Percentiles rank a stretch among this genome's conserved stretches.
These are phyloP conservation scores for Leptogaster cylindrica DNA, from an alignment of 2,888 invertebrate genomes.

Conservation along the genomic window DNA sequence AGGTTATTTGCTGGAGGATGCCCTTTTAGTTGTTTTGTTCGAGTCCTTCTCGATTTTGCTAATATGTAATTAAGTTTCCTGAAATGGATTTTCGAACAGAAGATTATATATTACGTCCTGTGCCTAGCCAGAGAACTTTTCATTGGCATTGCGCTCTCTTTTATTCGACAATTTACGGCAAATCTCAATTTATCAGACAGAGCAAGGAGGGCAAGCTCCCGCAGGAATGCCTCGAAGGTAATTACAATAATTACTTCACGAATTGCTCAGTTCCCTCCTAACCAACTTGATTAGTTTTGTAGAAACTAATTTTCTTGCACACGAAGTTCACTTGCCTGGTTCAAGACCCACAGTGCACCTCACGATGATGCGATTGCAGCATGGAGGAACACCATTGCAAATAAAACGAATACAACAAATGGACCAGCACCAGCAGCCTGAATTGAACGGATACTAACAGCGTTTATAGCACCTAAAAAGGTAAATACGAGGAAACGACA, in stretches of 20 bases:
- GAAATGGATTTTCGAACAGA: too few species aligned
- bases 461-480: constrained; percentile 15
- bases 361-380: constrained; percentile 36
- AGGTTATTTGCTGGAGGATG: too few species aligned
- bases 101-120: too few species aligned
- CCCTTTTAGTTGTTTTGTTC: too few species aligned
- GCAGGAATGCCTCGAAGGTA: constrained; percentile 36
- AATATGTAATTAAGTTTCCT: too few species aligned
- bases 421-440: constrained; percentile 2
- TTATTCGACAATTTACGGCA: constrained; percentile 22
- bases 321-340: constrained; percentile 43
- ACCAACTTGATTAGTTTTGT: constrained; percentile 46
- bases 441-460: constrained; percentile 20
- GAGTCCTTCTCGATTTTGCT: too few species aligned
- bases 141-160: background rate
- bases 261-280: constrained; percentile 41
- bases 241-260: constrained; percentile 48
- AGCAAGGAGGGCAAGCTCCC: constrained; percentile 1
- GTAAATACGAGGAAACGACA: constrained; percentile 18
- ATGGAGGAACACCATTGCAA: background rate
- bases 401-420: background rate
- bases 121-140: too few species aligned
- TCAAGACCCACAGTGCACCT: constrained; percentile 38
- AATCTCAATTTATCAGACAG: constrained; percentile 30
- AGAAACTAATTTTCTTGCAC: constrained; percentile 47